Base-by-base conservation (phyloP, 1,140 invertebrate genomes). In the Teleogryllus occipitalis region DNA sequence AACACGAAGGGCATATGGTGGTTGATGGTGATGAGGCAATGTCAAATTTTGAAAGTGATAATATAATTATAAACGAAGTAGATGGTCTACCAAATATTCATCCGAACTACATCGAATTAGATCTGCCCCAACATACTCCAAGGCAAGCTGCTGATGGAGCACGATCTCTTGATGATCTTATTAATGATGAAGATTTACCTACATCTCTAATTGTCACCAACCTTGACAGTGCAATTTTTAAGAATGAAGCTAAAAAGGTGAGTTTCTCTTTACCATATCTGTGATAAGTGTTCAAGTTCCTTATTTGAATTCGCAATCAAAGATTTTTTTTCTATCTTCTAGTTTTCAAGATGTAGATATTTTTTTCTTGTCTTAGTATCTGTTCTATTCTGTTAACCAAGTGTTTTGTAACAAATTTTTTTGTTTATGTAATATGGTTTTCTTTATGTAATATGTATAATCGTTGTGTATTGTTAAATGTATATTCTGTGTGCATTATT, bases 151-250 rank as follows among this genome's bases (percentile, higher is more conserved):
- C 85, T 80, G 75, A 82, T 10, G 84, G 82, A 54, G 81, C 83
- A 15, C 85, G 84, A 81, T 86, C 86, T 12, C 86, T 93, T 80
- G 90, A 93, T 74, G 90, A 91, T 82, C 84, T 90, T 4, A 87
- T 91, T 81, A 85, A 89, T 8, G 92, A 93, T 83, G 94, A 95
- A 84, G 94, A 96, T 86, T 87, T 96, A 82, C 95, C 95, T 46
- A 95, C 92, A 80, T 96, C 95, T 65, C 89, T 97, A 54, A 97
- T 97, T 81, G 94, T 97, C 15, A 96, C 95, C 15, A 96, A 96
- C 86, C 91, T 97, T 79, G 92, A 94, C 84, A 91, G 90, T 79
- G 88, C 91, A 81, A 91, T 97, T 80, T 97, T 97, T 84, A 89
- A 89, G 79, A 89, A 89, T 82, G 90, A 93, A 72, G 89, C 91